Base-by-base conservation (phyloP, 2,113 vertebrate genomes). In the Acrocephalus kingi region DNA sequence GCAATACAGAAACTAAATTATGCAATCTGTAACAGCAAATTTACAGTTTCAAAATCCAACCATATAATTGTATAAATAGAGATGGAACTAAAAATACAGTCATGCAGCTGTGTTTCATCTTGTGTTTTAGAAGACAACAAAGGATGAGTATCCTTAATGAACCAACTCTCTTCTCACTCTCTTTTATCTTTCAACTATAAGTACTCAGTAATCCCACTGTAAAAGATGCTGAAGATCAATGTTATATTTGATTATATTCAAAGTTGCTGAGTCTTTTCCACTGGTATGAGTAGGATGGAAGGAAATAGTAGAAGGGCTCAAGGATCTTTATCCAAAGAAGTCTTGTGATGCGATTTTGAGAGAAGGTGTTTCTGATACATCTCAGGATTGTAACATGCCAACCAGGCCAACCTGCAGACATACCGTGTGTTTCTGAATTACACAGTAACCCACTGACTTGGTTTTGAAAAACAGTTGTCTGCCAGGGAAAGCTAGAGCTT, bases 71-170 rank as follows among this genome's bases (percentile, higher is more conserved):
- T 41, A 49, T 56, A 86, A 84, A 76, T 75, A 82, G 31, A 84
- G 17, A 37, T 68, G 25, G 35, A 67, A 84, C 82, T 94, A 93
- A 90, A 93, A 90, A 68, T 81, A 68, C 30, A 61, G 66, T 37
- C 69, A 63, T 39, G 84, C 52, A 92, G 45, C 54, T 72, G 92
- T 97, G 73, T 97, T 97, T 96, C 83, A 82, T 97, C 92, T 93
- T 27, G 6, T 95, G 33, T 80, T 96, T 96, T 90, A 89, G 58
- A 59, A 95, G 54, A 30, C 51, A 95, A 51, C 52, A 69, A 89
- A 94, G 55, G 79, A 92, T 81, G 93, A 67, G 33, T 45, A 51
- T 58, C 25, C 27, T 81, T 69, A 61, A 21, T 52, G 46, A 94
- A 54, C 23, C 4, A 2, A 4, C 28, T 96, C 41, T 87, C 49